Base-by-base conservation (phyloP, 2,113 vertebrate genomes). In the Anguilla japonica region DNA sequence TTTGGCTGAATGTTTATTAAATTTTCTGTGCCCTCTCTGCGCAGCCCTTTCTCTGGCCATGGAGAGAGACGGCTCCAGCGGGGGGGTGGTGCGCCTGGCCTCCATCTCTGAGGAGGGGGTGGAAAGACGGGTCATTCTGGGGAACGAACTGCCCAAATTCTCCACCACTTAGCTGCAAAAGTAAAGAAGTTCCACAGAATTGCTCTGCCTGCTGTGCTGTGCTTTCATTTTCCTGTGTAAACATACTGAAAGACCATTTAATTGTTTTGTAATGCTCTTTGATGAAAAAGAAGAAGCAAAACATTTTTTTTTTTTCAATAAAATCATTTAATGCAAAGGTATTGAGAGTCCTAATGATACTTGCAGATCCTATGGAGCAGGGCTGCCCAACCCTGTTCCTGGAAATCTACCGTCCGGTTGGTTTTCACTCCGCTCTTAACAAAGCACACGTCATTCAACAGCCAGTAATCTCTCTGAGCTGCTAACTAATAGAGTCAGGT, bases 41-140 rank as follows among this genome's bases (percentile, higher is more conserved):
- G 11, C 92, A 98, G 97, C 97, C 14, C 92, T 98, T 0, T 88
- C 96, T 40, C 93, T 98, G 92, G 97, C 97, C 29, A 98, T 98
- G 97, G 97, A 98, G 89, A 91, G 97, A 1, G 97, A 98, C 1
- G 97, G 97, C 13, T 98, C 97, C 82, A 97, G 97, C 5, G 97
- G 97, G 0, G 97, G 97, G 0, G 97, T 98, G 86, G 95, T 97
- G 89, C 94, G 97, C 43, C 89, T 98, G 90, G 97, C 97, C 0
- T 94, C 95, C 89, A 97, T 98, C 92, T 95, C 95, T 0, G 96
- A 98, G 91, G 92, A 92, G 0, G 97, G 96, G 0, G 95, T 98
- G 87, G 97, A 98, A 88, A 91, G 97, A 29, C 94, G 92, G 1
- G 96, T 97, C 29, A 94, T 98, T 41, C 89, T 97, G 84, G 97